Base-by-base conservation (phyloP, 2,888 invertebrate species). In the Odiellus spinosus region DNA sequence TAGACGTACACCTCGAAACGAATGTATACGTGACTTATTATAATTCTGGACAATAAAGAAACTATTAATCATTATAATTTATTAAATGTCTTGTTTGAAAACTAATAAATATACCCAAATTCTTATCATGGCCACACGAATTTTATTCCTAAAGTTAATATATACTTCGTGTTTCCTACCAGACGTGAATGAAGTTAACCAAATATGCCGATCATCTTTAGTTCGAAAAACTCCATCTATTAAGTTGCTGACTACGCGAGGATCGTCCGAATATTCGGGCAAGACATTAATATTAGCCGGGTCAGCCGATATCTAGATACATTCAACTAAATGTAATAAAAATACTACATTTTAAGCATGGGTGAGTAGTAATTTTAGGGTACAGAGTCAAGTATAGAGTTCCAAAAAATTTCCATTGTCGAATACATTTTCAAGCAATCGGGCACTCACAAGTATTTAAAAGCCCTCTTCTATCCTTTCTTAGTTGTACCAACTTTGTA, bases 11-110 rank as follows among this genome's bases (percentile, higher is more conserved):
- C 86, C 86, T 49, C 84, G 73, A 48, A 77, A 76, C 0, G 84
- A 82, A 65, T 86, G 80, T 56, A 85, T 84, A 50, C 86, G 71
- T 1, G 85, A 85, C 65, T 85, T 85, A 65, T 85, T 85, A 65
- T 87, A 86, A 64, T 86, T 86, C 85, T 85, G 66, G 39, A 63
- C 56, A 8, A 12, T 40, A 40, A 11, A 26, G 4, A 6, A 26
- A 26, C 26, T 26, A 36, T 36, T 36, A 17, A 36, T n/a, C 12
- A 36, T 26, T 26, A 26, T n/a, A n/a, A n/a, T n/a, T 8, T 26
- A 26, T 26, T 6, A 26, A 26, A 26, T n/a, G n/a, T n/a, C n/a
- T n/a, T n/a, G n/a, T n/a, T n/a, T n/a, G n/a, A n/a, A 39, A 18
- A 39, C 19, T 18, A 18, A 20, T 1, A 19, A 14, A 55, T 69